Base-by-base conservation (phyloP, 2,888 invertebrate species). In the Drosophila basisetae region DNA sequence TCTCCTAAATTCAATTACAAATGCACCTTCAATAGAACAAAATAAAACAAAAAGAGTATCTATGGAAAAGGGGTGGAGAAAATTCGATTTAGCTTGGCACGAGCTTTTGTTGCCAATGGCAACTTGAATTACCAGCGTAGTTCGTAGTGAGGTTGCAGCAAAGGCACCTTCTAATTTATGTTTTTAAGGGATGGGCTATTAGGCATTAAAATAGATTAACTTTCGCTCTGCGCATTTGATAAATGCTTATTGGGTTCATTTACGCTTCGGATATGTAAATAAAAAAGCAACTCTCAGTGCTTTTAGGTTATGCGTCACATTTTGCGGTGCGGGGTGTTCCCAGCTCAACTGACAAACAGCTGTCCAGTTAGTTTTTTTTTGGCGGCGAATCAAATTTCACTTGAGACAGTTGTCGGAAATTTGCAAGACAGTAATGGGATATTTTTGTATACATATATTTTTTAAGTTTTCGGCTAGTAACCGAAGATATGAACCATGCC, bases 321-420 rank as follows among this genome's bases (percentile, higher is more conserved):
- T 30, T 59, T 30, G 47, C 2, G 3, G 30, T 39, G 18, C n/a
- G 39, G 7, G 31, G 55, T 49, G 25, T 60, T 58, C 41, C 33
- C 53, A 60, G 30, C 54, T 47, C 66, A 16, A 25, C 25, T 60
- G 53, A 30, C 52, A 54, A 62, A 67, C 79, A 79, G 79, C 73
- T 79, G 79, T 76, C n/a, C 52, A 49, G 13, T 43, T 28, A 28
- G 30, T 52, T 43, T 41, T 52, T 49, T 66, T 75, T 65, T 63
- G n/a, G n/a, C 22, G 33, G 53, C 39, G 77, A 71, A 64, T 85
- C 84, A 65, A 76, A 69, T 85, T 85, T 87, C 85, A 84, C 83
- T 78, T 78, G 43, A 54, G 68, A 62, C 72, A 69, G 68, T 67
- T 76, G 66, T 68, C 55, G 16, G 55, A 65, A 73, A 62, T 76